Conservation (phyloP, 2,888 invertebrate genomes). For the Silvanus unidentatus region DNA sequence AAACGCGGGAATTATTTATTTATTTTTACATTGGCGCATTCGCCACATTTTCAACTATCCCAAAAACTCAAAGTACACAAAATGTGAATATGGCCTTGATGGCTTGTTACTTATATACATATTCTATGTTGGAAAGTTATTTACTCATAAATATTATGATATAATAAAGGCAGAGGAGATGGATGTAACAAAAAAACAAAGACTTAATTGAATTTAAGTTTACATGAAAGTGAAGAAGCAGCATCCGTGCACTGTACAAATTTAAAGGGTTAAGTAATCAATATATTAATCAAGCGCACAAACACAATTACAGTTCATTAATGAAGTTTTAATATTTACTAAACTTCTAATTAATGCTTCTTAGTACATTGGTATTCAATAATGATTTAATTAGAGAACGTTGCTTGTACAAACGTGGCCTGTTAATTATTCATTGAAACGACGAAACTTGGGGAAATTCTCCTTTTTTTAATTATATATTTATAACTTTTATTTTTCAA, state of each 20-base stretch:
- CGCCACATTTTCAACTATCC: conserved; percentile 11
- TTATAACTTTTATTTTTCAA: too few species aligned
- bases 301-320: conserved; percentile 46
- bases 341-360: conserved; percentile 45
- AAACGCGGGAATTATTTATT: too few species aligned
- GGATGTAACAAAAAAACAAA: too few species aligned
- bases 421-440: conserved; percentile 5
- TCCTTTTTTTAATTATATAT: too few species aligned
- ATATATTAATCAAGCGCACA: conserved; percentile 46
- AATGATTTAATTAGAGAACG: conserved; percentile 7
- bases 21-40: not conserved
- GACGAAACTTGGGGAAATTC: too few species aligned
- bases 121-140: too few species aligned
- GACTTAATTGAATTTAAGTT: conserved; percentile 22
- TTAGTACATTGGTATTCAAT: conserved; percentile 35
- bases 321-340: conserved; percentile 46
- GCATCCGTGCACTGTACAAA: conserved; percentile 28
- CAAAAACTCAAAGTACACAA: too few species aligned
- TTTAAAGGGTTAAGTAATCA: conserved; percentile 43
- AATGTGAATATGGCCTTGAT: too few species aligned
- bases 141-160: too few species aligned
- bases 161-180: conserved; percentile 6
- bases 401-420: conserved; percentile 5
- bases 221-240: conserved; percentile 29
- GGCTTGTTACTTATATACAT: too few species aligned